Base-by-base conservation (phyloP, 2,113 vertebrate species). In the Hirundichthys speculiger region DNA sequence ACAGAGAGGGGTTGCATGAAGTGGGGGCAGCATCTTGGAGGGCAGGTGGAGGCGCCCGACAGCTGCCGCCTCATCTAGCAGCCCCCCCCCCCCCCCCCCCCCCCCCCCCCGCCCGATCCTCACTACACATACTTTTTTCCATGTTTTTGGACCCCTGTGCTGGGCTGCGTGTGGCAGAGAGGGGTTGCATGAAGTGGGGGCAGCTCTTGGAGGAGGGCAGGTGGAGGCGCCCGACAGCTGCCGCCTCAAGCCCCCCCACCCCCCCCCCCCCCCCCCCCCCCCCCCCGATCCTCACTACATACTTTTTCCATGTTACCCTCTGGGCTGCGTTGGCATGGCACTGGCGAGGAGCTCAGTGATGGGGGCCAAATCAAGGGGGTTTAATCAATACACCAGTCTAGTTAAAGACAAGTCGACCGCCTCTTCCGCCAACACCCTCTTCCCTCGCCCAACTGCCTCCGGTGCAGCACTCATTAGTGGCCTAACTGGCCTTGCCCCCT, bases 301-400 rank as follows among this genome's bases (percentile, higher is more conserved):
- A 74, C 82, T 82, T 78, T 77, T 76, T 78, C 86, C 74, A 67
- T 52, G 67, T 71, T 79, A 77, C 80, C 82, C 87, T 83, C 75
- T 86, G 82, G 86, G 86, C 81, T 59, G 42, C 65, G 67, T 66
- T 88, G 88, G 86, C 89, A 86, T 54, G 85, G 90, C 86, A 92
- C 81, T 82, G 86, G 72, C 69, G 19, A 68, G 41, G 68, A 82
- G 75, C 85, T 70, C 0, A 75, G 90, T 67, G 91, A 92, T 92
- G 92, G 94, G 94, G 95, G 94, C 94, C 96, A 97, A 95, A 96
- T 95, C 94, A 94, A 94, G 93, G 39, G 82, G 82, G 94, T 98
- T 98, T 96, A 97, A 98, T 98, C 96, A 97, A 95, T 96, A 96
- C 94, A 94, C 94, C 94, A 95, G 95, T 96, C 95, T 95, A 94